Evolutionary conservation across 2,113 vertebrate genomes (phyloP).

Genomic region (Plestiodon gilberti): DNA sequence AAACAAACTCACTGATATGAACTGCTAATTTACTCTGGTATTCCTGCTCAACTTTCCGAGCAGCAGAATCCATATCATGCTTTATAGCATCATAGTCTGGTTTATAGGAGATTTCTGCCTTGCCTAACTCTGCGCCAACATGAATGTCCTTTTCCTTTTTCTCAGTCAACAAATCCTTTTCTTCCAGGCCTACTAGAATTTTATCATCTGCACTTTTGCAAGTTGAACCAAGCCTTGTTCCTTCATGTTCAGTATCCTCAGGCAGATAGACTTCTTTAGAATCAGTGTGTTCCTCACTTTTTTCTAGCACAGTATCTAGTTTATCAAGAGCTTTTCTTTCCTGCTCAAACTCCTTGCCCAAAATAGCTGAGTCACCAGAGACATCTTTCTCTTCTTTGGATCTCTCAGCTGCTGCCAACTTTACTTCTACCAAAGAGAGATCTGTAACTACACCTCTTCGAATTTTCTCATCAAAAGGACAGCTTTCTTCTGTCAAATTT

Average conservation of each 20-base stretch:
- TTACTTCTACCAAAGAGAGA: constrained; percentile 81
- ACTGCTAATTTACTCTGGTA: constrained; percentile 62
- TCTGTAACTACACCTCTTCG: constrained; percentile 75
- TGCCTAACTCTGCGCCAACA: constrained; percentile 72
- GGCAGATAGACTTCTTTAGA: constrained; percentile 54
- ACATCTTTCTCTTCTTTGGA: constrained; percentile 69
- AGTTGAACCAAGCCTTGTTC: constrained; percentile 28
- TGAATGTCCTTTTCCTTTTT: constrained; percentile 68
- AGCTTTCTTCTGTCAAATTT: constrained; percentile 74
- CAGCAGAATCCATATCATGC: constrained; percentile 68
- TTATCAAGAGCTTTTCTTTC: constrained; percentile 75
- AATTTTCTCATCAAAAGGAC: constrained; percentile 78
- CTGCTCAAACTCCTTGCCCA: constrained; percentile 72
- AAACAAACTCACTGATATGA: constrained; percentile 64
- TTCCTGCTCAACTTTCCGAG: constrained; percentile 68
- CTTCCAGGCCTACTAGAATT: constrained; percentile 29
- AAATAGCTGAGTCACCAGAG: constrained; percentile 45
- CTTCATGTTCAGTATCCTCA: constrained; percentile 57
- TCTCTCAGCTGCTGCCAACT: constrained; percentile 81
- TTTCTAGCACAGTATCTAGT: constrained; percentile 78
- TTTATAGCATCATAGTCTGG: constrained; percentile 72
- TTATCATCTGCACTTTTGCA: constrained; percentile 46
- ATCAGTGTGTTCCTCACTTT: constrained; percentile 74
- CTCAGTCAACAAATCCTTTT: constrained; percentile 50
- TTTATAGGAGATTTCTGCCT: constrained; percentile 63